Percentiles rank a stretch among this genome's conserved stretches.
Conservation (phyloP, 2,113 vertebrate species). For the Entomyzon cyanotis region DNA sequence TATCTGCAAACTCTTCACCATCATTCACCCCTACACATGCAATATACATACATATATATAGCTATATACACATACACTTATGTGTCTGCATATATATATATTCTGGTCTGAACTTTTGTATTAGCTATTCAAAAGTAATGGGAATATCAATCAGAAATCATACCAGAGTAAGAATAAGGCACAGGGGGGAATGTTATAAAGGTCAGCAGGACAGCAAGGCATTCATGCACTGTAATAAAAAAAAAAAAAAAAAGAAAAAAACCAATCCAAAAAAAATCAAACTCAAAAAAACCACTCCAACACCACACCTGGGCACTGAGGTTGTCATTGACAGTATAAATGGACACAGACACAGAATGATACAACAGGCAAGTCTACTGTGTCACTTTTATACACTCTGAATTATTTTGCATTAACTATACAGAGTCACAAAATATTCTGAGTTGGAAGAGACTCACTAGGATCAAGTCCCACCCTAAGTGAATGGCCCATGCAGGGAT, state of each 20-base stretch:
- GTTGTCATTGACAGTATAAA: neutral
- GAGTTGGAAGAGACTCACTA: neutral
- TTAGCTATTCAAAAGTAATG: neutral
- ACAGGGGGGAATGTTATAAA: neutral
- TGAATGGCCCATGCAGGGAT: neutral
- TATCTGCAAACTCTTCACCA: neutral
- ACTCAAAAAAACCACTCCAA: neutral
- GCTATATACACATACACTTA: neutral
- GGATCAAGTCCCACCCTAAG: neutral
- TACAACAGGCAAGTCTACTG: neutral
- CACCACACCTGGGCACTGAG: neutral
- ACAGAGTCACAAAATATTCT: neutral
- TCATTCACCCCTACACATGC: neutral
- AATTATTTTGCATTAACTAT: neutral
- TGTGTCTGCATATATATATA: fast-evolving
- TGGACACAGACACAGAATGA: neutral
- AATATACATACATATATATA: neutral
- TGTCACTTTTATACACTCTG: neutral
- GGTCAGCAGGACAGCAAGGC: neutral
- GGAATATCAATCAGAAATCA: neutral
- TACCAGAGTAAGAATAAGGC: neutral
- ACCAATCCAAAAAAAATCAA: neutral
- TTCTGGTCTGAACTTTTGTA: neutral
- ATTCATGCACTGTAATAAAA: neutral
- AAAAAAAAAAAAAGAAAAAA: neutral